These are phyloP conservation scores for Protobothrops flavoviridis DNA, from an alignment of 2,113 vertebrate genomes.

Conservation along the genomic window DNA sequence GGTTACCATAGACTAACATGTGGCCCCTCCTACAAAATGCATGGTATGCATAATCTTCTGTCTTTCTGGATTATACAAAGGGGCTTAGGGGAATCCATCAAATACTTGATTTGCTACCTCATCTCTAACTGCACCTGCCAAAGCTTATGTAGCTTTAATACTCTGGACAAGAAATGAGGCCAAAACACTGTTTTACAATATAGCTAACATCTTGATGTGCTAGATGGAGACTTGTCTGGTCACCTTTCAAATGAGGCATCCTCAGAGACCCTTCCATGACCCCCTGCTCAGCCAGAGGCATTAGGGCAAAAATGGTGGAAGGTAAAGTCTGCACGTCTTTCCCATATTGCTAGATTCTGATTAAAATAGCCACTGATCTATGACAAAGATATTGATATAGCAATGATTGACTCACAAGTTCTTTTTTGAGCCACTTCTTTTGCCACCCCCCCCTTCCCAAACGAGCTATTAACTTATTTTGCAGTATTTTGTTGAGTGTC, in stretches of 20 bases:
- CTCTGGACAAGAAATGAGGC: not conserved
- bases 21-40: not conserved
- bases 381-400: not conserved
- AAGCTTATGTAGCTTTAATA: not conserved
- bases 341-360: not conserved
- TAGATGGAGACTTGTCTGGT: not conserved
- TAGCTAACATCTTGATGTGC: not conserved
- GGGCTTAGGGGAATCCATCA: not conserved
- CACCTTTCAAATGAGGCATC: not conserved
- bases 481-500: not conserved
- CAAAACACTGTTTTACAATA: not conserved
- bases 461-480: not conserved
- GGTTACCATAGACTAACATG: not conserved
- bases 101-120: not conserved
- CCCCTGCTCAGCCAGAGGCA: not conserved
- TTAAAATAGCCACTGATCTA: not conserved
- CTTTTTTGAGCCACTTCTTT: not conserved
- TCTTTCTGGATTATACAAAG: not conserved
- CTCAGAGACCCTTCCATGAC: not conserved
- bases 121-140: not conserved
- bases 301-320: not conserved
- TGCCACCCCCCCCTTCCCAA: too few species aligned
- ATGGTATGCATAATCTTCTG: not conserved
- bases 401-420: not conserved
- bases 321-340: not conserved